Evolutionary conservation across 2,888 invertebrate genomes (phyloP), one percentile per base, ranked within the genome.

Genomic region (Ethmia dodecea): DNA sequence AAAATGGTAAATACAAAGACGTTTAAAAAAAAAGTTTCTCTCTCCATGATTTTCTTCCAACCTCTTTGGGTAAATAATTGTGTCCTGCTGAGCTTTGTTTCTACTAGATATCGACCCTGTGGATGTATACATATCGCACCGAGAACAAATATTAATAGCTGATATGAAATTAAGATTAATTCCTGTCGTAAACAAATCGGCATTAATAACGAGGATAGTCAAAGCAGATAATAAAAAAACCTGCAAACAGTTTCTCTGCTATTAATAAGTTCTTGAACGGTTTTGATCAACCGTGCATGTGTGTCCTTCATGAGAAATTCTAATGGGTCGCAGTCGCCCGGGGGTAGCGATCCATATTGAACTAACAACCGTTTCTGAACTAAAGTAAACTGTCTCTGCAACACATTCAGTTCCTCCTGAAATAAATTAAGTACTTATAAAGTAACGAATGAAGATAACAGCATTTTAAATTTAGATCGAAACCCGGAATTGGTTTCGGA

Each of bases 281-380:
- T 68, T 27, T 68, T 66, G 24, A 83, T 67, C n/a, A 91, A 77
- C 58, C 92, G 90, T 40, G 86, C 66, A 56, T 92, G 90, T 0
- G 94, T 93, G 41, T 92, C 92, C 39, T 90, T 89, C 57, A 94
- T 84, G 4, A 95, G 75, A 30, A 89, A 89, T 63, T 93, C 92
- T 31, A 96, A 72, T 37, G 91, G 90, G 28, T 89, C 89, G 40
- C 95, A 86, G 26, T 94, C 90, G 1, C 91, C 89, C 0, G 93
- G 93, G 33, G 92, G 94, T 59, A 93, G 89, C 38, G 95, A 93
- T 47, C 94, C 93, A 59, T 93, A 92, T 60, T 93, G 91, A 2
- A 92, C 90, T 41, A 96, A 79, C 22, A 96, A 78, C 42, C 91
- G 86, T 60, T 92, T 91, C 71, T 96, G 94, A 20, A 96, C 89